phyloP scores from a whole-genome alignment of 2,113 vertebrate genomes.

The Centropristis striata region DNA sequence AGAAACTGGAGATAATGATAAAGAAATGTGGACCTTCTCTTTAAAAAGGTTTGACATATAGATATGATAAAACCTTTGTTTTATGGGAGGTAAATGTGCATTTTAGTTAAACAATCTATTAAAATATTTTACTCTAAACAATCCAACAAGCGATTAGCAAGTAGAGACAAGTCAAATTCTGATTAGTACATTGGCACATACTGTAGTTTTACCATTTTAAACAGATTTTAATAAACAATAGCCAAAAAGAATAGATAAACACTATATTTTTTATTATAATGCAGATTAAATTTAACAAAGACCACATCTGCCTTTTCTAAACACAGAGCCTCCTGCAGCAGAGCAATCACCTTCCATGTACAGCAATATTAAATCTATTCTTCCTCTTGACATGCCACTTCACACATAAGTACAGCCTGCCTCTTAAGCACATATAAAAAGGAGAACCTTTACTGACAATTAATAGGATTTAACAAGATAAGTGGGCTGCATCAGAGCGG shows the following conservation, averaged over 20 bases:
- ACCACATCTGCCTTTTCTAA: slow-evolving; percentile 43
- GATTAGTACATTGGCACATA: not conserved
- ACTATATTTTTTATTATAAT: slow-evolving; percentile 10
- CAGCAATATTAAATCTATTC: slow-evolving; percentile 53
- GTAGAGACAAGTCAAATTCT: not conserved
- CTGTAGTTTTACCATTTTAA: not conserved
- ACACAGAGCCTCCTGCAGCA: slow-evolving; percentile 19
- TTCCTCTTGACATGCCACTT: slow-evolving; percentile 48
- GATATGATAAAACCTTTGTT: slow-evolving; percentile 3
- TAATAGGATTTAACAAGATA: slow-evolving; percentile 32
- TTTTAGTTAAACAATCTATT: slow-evolving; percentile 7
- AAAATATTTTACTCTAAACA: slow-evolving; percentile 10
- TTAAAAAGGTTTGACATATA: slow-evolving; percentile 31
- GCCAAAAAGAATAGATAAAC: not conserved
- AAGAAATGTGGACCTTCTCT: slow-evolving; percentile 50
- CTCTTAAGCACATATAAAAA: slow-evolving; percentile 37
- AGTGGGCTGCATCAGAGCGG: slow-evolving; percentile 6
- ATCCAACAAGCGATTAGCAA: not conserved
- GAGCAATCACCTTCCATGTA: slow-evolving; percentile 30
- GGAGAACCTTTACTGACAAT: slow-evolving; percentile 34
- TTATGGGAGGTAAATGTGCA: not conserved
- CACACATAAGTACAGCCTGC: slow-evolving; percentile 31
- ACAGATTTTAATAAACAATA: not conserved
- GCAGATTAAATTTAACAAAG: slow-evolving; percentile 11
- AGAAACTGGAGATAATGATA: slow-evolving; percentile 22